Base-by-base conservation (phyloP, 2,797 vertebrate species). In the Apogon hyalosoma region DNA sequence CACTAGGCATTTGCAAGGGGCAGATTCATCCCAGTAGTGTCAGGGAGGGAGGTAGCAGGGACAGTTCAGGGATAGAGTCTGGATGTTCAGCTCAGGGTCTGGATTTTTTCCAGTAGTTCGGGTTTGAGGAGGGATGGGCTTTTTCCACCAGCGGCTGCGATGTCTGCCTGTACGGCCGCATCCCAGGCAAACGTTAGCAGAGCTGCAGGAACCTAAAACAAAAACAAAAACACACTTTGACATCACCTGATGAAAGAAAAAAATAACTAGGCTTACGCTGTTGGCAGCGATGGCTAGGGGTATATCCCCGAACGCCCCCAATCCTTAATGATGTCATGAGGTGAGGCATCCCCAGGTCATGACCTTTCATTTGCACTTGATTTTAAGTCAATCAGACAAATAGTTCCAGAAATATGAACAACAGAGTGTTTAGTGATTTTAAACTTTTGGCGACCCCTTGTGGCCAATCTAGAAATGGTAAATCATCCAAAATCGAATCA, bases 121-220 rank as follows among this genome's bases (percentile, higher is more conserved):
- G 93, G 89, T 63, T 95, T 94, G 56, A 99, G 93, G 53, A 95
- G 61, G 10, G 79, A 78, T 0, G 60, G 51, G 52, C 76, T 89
- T 3, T 81, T 93, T 0, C 90, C 88, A 4, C 91, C 94, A 0
- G 94, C 92, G 0, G 96, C 97, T 45, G 83, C 88, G 1, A 99
- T 92, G 39, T 98, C 97, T 0, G 94, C 95, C 84, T 96, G 93
- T 59, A 99, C 92, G 0, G 93, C 95, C 0, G 94, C 56, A 0
- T 98, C 96, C 96, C 96, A 98, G 0, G 83, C 62, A 2, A 99
- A 96, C 0, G 94, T 96, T 84, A 99, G 88, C 57, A 98, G 93
- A 8, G 96, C 96, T 0, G 96, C 95, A 33, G 98, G 98, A 50
- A 96, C 96, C 98, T 99, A 0, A 6, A 4, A 40, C 58, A 19